These are phyloP conservation scores for Xylota sylvarum DNA, from an alignment of 2,888 invertebrate genomes.

Conservation along the genomic window DNA sequence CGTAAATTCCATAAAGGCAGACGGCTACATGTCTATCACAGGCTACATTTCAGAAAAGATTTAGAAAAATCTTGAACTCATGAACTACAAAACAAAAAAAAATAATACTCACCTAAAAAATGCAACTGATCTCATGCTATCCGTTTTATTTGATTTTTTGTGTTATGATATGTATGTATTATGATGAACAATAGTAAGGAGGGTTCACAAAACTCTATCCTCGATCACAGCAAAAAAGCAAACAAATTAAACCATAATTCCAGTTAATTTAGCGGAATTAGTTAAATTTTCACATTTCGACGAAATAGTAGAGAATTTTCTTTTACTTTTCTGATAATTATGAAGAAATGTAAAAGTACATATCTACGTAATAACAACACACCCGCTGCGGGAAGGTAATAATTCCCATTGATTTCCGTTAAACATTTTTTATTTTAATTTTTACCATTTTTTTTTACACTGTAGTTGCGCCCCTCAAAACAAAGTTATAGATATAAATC, in stretches of 20 bases:
- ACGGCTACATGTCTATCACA: too few species aligned
- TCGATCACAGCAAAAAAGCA: background rate
- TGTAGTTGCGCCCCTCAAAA: slow-evolving; percentile 14
- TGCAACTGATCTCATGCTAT: slow-evolving; percentile 72
- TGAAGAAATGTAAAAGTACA: background rate
- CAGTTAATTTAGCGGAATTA: background rate
- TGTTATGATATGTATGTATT: slow-evolving; percentile 12
- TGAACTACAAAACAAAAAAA: background rate
- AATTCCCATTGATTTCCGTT: slow-evolving; percentile 72
- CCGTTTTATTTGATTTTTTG: slow-evolving; percentile 56
- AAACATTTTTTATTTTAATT: slow-evolving; percentile 31
- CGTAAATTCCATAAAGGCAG: too few species aligned
- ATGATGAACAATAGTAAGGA: background rate
- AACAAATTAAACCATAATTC: slow-evolving; percentile 1
- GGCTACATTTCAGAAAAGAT: too few species aligned
- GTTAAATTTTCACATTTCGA: slow-evolving; percentile 34
- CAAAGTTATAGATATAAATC: slow-evolving; percentile 21
- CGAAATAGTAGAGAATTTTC: background rate
- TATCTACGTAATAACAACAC: slow-evolving; percentile 21
- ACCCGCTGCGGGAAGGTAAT: slow-evolving; percentile 26
- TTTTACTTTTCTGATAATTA: slow-evolving; percentile 6
- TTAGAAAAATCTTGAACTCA: too few species aligned
- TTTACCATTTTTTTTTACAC: slow-evolving; percentile 23
- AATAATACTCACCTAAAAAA: slow-evolving; percentile 46
- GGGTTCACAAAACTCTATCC: background rate